Percentiles rank a stretch among this genome's conserved stretches.
phyloP scores from a whole-genome alignment of 2,888 invertebrate species.

The Rambutsinella grinnellia region DNA sequence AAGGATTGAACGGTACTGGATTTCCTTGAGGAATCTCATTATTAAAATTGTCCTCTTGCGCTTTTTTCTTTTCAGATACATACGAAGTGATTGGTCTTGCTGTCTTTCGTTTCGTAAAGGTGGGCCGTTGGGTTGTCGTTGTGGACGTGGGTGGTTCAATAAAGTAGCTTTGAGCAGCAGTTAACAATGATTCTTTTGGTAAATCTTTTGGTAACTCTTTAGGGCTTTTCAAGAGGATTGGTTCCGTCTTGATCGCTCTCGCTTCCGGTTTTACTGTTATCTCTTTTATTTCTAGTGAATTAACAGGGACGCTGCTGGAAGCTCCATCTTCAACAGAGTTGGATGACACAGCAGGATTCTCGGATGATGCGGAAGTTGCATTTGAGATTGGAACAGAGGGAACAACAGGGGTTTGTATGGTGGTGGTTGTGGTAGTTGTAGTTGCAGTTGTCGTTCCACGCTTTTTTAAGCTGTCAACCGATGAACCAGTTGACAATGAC shows the following conservation, averaged over 20 bases:
- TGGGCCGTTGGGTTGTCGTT: constrained; percentile 36
- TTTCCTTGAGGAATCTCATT: constrained; percentile 30
- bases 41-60: constrained; percentile 17
- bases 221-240: no score
- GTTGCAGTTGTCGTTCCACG: neutral
- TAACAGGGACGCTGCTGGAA: no score
- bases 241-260: no score
- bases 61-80: constrained; percentile 24
- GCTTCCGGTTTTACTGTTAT: no score
- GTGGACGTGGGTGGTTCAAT: constrained; percentile 42
- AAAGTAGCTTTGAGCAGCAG: constrained; percentile 44
- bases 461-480: constrained; percentile 1
- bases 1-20: constrained; percentile 38
- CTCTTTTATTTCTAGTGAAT: no score
- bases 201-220: no score
- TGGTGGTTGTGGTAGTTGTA: constrained; percentile 1
- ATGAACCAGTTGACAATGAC: constrained; percentile 21
- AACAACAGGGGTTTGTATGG: no score
- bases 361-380: constrained; percentile 2
- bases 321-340: constrained; percentile 36
- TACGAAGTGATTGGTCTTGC: constrained; percentile 35
- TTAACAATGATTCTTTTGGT: no score
- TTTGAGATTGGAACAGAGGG: constrained; percentile 10
- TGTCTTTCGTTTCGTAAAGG: constrained; percentile 45
- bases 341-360: constrained; percentile 15